phyloP scores from a whole-genome alignment of 1,140 invertebrate species.

The Drosophila melanogaster region DNA sequence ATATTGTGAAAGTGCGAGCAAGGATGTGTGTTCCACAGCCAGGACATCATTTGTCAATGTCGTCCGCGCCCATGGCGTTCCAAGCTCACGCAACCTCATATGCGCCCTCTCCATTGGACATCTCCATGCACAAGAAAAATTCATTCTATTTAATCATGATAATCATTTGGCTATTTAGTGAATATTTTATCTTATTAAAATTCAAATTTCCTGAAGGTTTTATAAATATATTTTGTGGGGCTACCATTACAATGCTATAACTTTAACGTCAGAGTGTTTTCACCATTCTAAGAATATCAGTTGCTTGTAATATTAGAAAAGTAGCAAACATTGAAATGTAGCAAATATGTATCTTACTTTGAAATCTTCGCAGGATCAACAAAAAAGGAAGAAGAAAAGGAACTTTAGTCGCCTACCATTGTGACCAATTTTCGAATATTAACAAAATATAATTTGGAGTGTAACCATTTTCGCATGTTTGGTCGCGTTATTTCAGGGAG shows the following conservation, averaged over 20 bases:
- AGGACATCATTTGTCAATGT: slow-evolving; percentile 79
- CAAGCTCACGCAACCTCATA: slow-evolving; percentile 61
- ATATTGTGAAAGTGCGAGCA: slow-evolving; percentile 14
- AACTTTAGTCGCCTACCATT: too few relatives aligned
- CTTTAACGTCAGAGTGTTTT: too few relatives aligned
- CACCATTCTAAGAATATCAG: too few relatives aligned
- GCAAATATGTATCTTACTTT: too few relatives aligned
- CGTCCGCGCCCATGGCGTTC: slow-evolving; percentile 53
- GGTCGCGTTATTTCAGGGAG: slow-evolving; percentile 64
- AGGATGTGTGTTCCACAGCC: slow-evolving; percentile 40
- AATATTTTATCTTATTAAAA: background rate
- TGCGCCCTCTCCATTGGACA: slow-evolving; percentile 36
- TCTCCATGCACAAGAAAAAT: slow-evolving; percentile 9
- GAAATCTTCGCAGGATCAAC: too few relatives aligned
- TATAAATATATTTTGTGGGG: too few relatives aligned
- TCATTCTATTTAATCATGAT: too few relatives aligned
- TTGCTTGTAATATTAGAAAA: too few relatives aligned
- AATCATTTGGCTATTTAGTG: background rate
- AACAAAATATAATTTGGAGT: background rate
- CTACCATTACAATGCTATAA: too few relatives aligned
- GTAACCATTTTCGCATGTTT: slow-evolving; percentile 59
- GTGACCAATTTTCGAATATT: background rate
- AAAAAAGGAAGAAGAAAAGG: background rate
- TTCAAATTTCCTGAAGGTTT: background rate
- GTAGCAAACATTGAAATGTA: too few relatives aligned